Conservation (phyloP, 2,797 vertebrate genomes). For the Rachycentron canadum region DNA sequence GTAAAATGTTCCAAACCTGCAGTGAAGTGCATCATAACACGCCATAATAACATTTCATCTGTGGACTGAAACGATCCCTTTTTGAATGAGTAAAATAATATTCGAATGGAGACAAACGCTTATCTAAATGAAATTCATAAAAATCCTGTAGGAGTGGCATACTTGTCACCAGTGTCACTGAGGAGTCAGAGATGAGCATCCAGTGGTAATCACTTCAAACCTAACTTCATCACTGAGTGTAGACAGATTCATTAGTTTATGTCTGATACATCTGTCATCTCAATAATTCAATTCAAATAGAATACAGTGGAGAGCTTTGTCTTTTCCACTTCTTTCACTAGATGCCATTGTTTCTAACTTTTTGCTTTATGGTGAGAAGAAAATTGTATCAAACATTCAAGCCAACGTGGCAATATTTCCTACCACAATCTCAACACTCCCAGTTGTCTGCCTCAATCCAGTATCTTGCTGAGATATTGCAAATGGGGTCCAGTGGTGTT, state of each 20-base stretch:
- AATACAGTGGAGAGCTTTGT: not conserved
- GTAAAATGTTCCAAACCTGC: not conserved
- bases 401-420: not conserved
- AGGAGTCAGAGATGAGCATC: constrained; percentile 5
- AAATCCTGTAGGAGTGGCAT: not conserved
- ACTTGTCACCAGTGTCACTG: constrained; percentile 8
- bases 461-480: constrained; percentile 2
- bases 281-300: not conserved
- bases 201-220: not conserved
- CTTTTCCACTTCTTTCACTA: not conserved
- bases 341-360: not conserved
- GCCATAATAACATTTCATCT: not conserved
- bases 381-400: not conserved
- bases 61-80: not conserved
- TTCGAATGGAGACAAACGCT: not conserved
- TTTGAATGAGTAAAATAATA: not conserved
- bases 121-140: constrained; percentile 4
- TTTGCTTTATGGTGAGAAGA: not conserved
- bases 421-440: not conserved
- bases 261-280: not conserved
- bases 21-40: not conserved
- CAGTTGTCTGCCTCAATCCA: not conserved
- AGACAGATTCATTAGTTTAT: not conserved
- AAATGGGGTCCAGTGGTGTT: not conserved
- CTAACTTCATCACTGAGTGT: not conserved